Conservation (phyloP, 2,113 vertebrate genomes). For the Myiopsitta monachus region DNA sequence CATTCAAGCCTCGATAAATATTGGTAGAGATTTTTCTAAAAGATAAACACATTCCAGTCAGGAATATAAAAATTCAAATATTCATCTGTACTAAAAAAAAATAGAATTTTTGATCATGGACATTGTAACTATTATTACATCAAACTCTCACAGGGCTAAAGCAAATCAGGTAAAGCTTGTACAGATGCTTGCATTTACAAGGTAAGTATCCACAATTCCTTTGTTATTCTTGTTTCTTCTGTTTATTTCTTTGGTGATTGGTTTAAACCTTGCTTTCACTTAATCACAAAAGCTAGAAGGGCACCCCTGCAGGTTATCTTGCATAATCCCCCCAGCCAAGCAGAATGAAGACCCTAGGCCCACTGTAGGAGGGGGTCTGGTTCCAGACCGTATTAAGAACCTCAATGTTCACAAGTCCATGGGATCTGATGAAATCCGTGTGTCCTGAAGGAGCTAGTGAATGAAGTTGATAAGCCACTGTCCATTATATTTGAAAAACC, state of each 20-base stretch:
- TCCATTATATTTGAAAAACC: no score
- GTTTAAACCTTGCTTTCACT: background rate
- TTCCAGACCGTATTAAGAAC: no score
- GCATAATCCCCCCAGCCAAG: background rate
- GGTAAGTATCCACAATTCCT: background rate
- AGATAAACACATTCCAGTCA: background rate
- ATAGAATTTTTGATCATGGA: background rate
- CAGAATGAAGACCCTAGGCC: background rate
- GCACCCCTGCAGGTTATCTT: no score
- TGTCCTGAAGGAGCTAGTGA: no score
- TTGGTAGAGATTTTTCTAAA: background rate
- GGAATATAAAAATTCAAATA: background rate
- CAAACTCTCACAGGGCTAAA: background rate
- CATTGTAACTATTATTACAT: background rate
- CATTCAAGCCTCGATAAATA: background rate
- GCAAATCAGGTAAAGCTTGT: background rate
- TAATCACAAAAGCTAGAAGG: background rate
- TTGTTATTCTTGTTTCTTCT: background rate
- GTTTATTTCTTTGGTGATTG: background rate
- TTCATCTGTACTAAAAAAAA: background rate
- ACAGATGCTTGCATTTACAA: no score
- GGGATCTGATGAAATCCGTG: no score
- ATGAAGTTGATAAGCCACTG: no score
- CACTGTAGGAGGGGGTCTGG: no score
- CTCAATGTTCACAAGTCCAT: no score